phyloP scores from a whole-genome alignment of 2,888 invertebrate genomes.

The Ctena decussata region DNA sequence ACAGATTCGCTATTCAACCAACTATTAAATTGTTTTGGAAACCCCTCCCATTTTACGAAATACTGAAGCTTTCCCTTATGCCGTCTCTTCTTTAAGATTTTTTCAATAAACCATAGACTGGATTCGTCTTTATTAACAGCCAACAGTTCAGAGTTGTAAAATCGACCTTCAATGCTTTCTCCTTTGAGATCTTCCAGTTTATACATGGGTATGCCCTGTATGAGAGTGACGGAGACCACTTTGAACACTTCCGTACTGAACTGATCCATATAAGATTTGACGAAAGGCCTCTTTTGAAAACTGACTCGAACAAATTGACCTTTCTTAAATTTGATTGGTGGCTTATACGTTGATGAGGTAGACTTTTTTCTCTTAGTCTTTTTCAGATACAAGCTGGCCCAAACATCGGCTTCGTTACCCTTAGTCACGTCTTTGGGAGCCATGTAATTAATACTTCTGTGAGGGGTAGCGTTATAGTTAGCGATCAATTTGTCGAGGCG shows the following conservation, averaged over 20 bases:
- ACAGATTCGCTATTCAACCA: too few relatives aligned
- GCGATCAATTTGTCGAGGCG: conserved; percentile 38
- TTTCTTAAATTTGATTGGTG: conserved; percentile 6
- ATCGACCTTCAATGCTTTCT: conserved; percentile 11
- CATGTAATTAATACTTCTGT: conserved; percentile 41
- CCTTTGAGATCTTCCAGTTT: conserved; percentile 24
- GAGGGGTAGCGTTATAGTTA: conserved; percentile 54
- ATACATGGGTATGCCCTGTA: conserved; percentile 42
- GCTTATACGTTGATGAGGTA: too few relatives aligned
- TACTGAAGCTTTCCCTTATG: conserved; percentile 10
- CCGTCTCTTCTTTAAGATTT: conserved; percentile 28
- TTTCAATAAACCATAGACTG: conserved; percentile 47
- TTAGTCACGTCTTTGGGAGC: conserved; percentile 51
- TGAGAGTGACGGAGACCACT: conserved; percentile 22
- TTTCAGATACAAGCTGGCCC: conserved; percentile 37
- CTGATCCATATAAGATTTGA: conserved; percentile 31
- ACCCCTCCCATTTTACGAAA: background rate
- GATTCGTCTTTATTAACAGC: conserved; percentile 31
- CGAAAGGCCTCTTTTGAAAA: conserved; percentile 34
- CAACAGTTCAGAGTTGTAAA: conserved; percentile 43
- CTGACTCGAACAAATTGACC: conserved; percentile 22
- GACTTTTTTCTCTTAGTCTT: background rate
- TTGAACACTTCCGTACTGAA: conserved; percentile 33
- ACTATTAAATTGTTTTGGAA: too few relatives aligned
- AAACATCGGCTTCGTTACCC: conserved; percentile 50